Conservation (phyloP, 2,113 vertebrate genomes). For the Dipodomys spectabilis region DNA sequence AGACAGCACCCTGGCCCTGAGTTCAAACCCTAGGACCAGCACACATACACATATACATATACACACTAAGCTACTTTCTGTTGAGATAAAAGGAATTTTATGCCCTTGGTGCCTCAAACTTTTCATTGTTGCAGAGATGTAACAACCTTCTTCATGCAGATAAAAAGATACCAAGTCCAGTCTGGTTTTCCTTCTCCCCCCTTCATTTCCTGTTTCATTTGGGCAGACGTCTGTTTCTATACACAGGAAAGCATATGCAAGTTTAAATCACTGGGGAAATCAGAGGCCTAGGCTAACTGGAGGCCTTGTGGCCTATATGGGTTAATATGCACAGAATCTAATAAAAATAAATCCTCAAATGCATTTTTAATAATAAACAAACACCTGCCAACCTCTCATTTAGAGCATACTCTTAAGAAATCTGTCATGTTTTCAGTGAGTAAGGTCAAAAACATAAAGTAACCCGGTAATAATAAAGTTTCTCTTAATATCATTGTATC, state of each 20-base stretch:
- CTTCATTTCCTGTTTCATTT: constrained; percentile 63
- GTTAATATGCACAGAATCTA: constrained; percentile 44
- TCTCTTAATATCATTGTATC: constrained; percentile 46
- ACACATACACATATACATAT: too few species aligned
- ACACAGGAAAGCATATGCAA: constrained; percentile 48
- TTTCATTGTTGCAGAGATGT: constrained; percentile 57
- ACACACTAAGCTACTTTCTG: not conserved
- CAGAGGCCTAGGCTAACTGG: constrained; percentile 18
- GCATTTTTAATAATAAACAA: constrained; percentile 60
- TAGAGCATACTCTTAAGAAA: constrained; percentile 53
- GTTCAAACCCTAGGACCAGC: too few species aligned
- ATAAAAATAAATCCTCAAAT: constrained; percentile 54
- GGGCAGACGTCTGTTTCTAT: constrained; percentile 56
- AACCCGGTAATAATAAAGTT: constrained; percentile 17
- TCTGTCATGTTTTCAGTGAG: constrained; percentile 36
- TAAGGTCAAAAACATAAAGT: constrained; percentile 26
- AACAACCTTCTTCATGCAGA: constrained; percentile 23
- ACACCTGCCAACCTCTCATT: constrained; percentile 49
- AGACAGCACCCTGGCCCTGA: too few species aligned
- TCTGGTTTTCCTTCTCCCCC: constrained; percentile 16
- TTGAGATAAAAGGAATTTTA: constrained; percentile 43
- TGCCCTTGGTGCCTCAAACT: constrained; percentile 14
- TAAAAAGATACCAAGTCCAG: constrained; percentile 41
- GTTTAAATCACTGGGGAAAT: constrained; percentile 27
- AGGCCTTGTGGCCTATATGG: constrained; percentile 10